Percentiles rank a stretch among this genome's conserved stretches.
Conservation (phyloP, 2,888 invertebrate species). For the Sarcophaga carnaria region DNA sequence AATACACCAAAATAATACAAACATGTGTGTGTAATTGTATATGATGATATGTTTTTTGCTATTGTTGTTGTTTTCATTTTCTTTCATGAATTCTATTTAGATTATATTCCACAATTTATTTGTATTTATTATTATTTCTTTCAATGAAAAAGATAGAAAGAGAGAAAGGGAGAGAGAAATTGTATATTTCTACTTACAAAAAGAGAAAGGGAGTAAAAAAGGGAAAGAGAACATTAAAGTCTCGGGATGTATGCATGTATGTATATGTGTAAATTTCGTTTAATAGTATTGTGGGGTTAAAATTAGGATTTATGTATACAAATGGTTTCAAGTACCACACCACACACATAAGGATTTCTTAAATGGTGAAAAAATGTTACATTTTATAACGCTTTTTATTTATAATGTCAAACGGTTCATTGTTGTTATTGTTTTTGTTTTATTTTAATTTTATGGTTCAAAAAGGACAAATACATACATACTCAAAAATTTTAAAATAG, state of each 20-base stretch:
- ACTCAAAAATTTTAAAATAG: not conserved
- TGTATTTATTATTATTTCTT: conserved; percentile 20
- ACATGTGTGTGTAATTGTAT: conserved; percentile 21
- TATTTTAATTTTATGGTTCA: conserved; percentile 30
- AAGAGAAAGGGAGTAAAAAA: not conserved
- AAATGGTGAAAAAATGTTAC: conserved; percentile 22
- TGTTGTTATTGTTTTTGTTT: conserved; percentile 12
- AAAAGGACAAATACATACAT: conserved; percentile 50
- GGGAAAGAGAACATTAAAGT: not conserved
- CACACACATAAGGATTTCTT: conserved; percentile 4
- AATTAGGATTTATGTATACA: conserved; percentile 48
- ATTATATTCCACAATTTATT: conserved; percentile 21
- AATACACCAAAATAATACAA: not conserved
- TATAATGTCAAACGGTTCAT: not conserved
- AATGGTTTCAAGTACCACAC: conserved; percentile 23
- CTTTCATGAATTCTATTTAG: not conserved
- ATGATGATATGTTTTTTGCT: conserved; percentile 2
- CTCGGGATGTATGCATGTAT: not conserved
- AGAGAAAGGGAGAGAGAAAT: not conserved
- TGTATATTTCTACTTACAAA: not conserved
- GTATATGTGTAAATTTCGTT: not conserved
- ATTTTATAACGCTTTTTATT: no score
- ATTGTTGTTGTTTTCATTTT: not conserved
- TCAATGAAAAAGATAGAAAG: not conserved
- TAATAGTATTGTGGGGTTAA: conserved; percentile 44